Evolutionary conservation across 2,113 vertebrate genomes (phyloP).

Genomic region (Cnemophilus loriae): DNA sequence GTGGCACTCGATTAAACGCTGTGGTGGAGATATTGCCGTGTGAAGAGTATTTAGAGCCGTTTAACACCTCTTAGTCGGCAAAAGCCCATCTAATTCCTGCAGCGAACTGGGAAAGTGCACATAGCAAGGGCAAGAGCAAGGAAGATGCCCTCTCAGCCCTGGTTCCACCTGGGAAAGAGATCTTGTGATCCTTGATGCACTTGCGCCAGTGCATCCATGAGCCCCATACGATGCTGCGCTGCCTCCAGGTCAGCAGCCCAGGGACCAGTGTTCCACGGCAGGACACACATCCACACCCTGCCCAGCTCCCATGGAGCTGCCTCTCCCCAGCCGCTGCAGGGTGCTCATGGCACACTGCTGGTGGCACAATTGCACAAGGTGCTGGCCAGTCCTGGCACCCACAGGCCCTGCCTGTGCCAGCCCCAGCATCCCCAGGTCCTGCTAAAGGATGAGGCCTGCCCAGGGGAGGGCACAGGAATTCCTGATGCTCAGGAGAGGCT

Average conservation of each 20-base stretch:
- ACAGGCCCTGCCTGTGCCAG: not conserved
- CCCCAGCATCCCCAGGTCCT: not conserved
- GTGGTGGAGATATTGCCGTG: constrained; percentile 42
- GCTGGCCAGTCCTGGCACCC: not conserved
- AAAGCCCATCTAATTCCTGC: constrained; percentile 36
- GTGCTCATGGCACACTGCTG: not conserved
- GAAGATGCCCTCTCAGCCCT: not conserved
- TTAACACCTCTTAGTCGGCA: constrained; percentile 55
- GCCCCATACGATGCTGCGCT: accelerated
- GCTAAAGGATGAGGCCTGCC: not conserved
- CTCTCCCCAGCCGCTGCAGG: not conserved
- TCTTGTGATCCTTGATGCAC: not conserved
- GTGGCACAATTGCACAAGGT: not conserved
- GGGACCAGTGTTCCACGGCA: accelerated
- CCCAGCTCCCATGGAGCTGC: not conserved
- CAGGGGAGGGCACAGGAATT: not conserved
- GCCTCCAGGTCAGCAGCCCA: not conserved
- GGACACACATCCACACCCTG: not conserved
- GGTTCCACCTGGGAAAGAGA: not conserved
- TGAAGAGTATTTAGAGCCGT: constrained; percentile 46
- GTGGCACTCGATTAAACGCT: constrained; percentile 56
- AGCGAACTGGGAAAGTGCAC: not conserved
- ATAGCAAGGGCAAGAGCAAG: not conserved
- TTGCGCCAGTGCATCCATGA: accelerated
- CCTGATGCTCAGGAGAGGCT: not conserved